Percentiles rank a stretch among this genome's conserved stretches.
Conservation (phyloP, 2,797 vertebrate genomes). For the Chanos chanos region DNA sequence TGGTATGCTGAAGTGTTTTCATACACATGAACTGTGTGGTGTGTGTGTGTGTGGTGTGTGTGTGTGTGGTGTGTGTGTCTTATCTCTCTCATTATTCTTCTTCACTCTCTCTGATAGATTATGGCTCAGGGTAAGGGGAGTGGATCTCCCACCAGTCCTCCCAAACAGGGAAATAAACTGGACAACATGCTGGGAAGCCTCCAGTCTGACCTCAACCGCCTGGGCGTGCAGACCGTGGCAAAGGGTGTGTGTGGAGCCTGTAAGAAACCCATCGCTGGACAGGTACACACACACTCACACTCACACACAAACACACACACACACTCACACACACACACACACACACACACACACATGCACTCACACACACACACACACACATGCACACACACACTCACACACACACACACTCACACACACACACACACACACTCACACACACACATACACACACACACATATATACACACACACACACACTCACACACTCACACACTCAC, state of each 20-base stretch:
- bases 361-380: neutral
- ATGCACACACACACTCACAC: neutral
- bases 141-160: slow-evolving; percentile 63
- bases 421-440: neutral
- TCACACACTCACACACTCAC: neutral
- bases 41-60: slow-evolving; percentile 18
- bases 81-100: neutral
- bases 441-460: slow-evolving; percentile 12
- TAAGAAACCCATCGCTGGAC: slow-evolving; percentile 84
- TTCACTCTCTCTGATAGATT: slow-evolving; percentile 60
- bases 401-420: slow-evolving; percentile 25
- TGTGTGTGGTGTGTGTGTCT: slow-evolving; percentile 20
- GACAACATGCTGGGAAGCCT: slow-evolving; percentile 87
- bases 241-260: slow-evolving; percentile 86
- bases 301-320: no score
- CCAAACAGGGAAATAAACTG: slow-evolving; percentile 76
- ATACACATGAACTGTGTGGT: neutral
- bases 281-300: slow-evolving; percentile 63
- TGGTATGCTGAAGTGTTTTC: no score
- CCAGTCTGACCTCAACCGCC: slow-evolving; percentile 83
- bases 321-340: neutral
- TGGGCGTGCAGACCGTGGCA: slow-evolving; percentile 82
- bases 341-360: neutral
- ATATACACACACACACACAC: neutral
- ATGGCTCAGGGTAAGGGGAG: slow-evolving; percentile 76